Evolutionary conservation across 2,113 vertebrate species (phyloP), one percentile per base, ranked within the genome.

Genomic region (Ahaetulla prasina): DNA sequence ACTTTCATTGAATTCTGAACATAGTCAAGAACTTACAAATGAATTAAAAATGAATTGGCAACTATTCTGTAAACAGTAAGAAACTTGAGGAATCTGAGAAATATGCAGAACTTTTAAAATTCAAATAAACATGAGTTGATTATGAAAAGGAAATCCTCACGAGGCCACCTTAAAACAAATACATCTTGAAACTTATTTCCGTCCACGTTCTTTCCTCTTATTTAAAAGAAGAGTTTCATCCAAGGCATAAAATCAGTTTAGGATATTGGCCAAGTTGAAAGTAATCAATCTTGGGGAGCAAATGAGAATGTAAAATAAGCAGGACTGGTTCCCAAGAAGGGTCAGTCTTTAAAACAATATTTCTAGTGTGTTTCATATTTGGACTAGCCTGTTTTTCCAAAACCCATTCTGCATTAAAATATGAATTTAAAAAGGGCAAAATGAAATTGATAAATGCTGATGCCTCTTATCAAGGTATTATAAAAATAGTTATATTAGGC

Each of bases 1-100:
- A 93, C 91, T 95, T 94, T 55, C 89, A 87, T 88, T 93, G 88
- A 94, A 93, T 96, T 94, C 94, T 94, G 80, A 91, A 88, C 90
- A 95, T 94, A 89, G 92, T 80, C 94, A 96, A 92, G 84, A 91
- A 95, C 80, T 20, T 39, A 94, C 92, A 91, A 92, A 12, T 88
- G 63, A 85, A 92, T 89, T 94, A 88, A 90, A 25, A 39, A 93
- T 60, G 88, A 94, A 93, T 90, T 95, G 94, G 91, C 53, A 93
- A 85, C 85, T 63, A 30, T 1, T 84, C 92, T 90, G 85, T 95
- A 91, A 92, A 25, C 20, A 90, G 49, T 22, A 88, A 88, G 89
- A 84, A 50, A 60, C 2, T n/a, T 91, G 90, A 92, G 63, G 54
- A 90, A 74, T 68, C 57, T 94, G 92, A 22, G 85, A 94, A 95